Percentiles rank a stretch among this genome's conserved stretches.
Conservation (phyloP, 2,888 invertebrate species). For the Cheilosia urbana region DNA sequence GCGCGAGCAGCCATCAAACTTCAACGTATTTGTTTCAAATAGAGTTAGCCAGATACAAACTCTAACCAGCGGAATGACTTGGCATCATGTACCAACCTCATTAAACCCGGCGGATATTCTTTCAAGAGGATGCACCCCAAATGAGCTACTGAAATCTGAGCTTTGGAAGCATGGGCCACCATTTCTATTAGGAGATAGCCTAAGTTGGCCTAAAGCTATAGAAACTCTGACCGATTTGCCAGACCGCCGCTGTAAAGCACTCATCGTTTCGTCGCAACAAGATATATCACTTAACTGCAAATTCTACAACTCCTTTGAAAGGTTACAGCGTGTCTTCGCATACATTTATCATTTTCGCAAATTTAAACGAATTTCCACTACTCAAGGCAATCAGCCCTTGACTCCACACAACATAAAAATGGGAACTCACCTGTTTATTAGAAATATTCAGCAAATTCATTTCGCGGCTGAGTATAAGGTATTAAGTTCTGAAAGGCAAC, state of each 20-base stretch:
- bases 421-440: slow-evolving; percentile 19
- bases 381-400: neutral
- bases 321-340: neutral
- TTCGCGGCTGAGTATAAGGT: slow-evolving; percentile 27
- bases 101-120: no score
- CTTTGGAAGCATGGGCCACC: no score
- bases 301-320: slow-evolving; percentile 10
- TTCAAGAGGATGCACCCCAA: no score
- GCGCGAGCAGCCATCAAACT: slow-evolving; percentile 56
- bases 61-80: neutral
- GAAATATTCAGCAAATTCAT: slow-evolving; percentile 29
- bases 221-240: slow-evolving; percentile 45
- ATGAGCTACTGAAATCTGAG: no score
- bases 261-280: neutral
- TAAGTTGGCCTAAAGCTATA: slow-evolving; percentile 36
- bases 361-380: neutral
- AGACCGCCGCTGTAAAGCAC: slow-evolving; percentile 43
- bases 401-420: slow-evolving; percentile 21
- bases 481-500: slow-evolving; percentile 18
- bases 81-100: no score
- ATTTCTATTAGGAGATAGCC: neutral
- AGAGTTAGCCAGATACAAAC: slow-evolving; percentile 49
- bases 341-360: slow-evolving; percentile 16
- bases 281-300: slow-evolving; percentile 16
- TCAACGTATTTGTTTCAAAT: slow-evolving; percentile 61